Base-by-base conservation (phyloP, 2,888 invertebrate genomes). In the Ophion obscuratus region DNA sequence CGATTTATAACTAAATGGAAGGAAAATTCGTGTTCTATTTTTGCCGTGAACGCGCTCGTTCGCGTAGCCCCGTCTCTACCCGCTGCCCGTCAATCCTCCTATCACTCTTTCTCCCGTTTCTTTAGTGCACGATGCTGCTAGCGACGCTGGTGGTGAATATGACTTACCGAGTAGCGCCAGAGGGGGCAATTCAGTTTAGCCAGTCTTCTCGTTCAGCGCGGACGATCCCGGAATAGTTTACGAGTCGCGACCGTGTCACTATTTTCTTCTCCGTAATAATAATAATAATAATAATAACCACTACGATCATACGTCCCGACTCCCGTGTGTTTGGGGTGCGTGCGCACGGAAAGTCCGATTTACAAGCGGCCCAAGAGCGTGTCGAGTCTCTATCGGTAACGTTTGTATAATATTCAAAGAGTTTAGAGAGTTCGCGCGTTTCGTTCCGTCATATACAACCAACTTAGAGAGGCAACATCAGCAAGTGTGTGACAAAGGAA, bases 21-120 rank as follows among this genome's bases (percentile, higher is more conserved):
- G 90, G 91, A 90, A 93, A 91, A 92, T 86, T 88, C 85, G 89
- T 88, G 88, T 90, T 92, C 93, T 93, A 93, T 93, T 93, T 93
- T 92, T 82, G 92, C 91, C 89, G 83, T 85, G 90, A 91, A 91
- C 90, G 90, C 91, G 92, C 89, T 87, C 89, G 84, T 85, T 87
- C 88, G 77, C 73, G 88, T 76, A 81, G 84, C 61, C 44, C 57
- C 75, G 27, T 64, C 70, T 68, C 68, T 57, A 2, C 67, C 44
- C 62, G 61, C 27, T 36, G 24, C 31, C 27, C 7, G 17, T 47
- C 36, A 61, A 27, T 53, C 53, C 53, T 53, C 17, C 53, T 53
- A 53, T 53, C 53, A 17, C 53, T 53, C 53, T 53, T 47, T 53
- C 14, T 31, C 20, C 68, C 66, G 66, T 47, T 20, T 77, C 44